A percentile compares a stretch with the other conserved stretches of the same genome.
phyloP scores from a whole-genome alignment of 1,140 invertebrate species.

The Drosophila orosa region DNA sequence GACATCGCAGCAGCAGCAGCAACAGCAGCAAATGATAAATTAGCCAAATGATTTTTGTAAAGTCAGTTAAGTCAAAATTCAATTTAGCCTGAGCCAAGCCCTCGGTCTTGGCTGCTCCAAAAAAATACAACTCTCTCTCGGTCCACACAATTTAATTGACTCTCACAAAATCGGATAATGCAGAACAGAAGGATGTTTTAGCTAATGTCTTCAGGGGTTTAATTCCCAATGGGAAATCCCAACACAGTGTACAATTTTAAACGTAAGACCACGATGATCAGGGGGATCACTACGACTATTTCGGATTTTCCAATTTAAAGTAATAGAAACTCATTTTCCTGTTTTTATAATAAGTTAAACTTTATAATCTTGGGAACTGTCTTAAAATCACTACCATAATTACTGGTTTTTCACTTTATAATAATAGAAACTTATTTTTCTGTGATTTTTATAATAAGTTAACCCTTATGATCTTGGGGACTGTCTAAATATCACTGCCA shows the following conservation, averaged over 20 bases:
- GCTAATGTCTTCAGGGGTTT: conserved; percentile 40
- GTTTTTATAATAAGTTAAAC: neutral
- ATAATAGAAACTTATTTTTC: neutral
- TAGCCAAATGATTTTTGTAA: conserved; percentile 84
- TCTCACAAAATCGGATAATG: conserved; percentile 74
- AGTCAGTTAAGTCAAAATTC: conserved; percentile 82
- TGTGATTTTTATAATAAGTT: neutral
- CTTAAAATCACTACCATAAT: too few species aligned
- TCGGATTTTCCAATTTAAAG: neutral
- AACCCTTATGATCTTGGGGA: neutral
- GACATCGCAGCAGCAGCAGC: conserved; percentile 56
- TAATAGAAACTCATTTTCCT: neutral
- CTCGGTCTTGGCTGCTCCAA: conserved; percentile 15
- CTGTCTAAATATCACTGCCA: too few species aligned
- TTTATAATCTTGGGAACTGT: neutral
- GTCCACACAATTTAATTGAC: conserved; percentile 78
- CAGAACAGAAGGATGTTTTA: conserved; percentile 41
- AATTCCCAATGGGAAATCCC: conserved; percentile 4
- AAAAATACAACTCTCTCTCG: conserved; percentile 47
- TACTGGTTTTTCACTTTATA: too few species aligned
- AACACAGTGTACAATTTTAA: conserved; percentile 31
- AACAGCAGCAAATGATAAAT: conserved; percentile 80
- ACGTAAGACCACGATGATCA: conserved; percentile 21
- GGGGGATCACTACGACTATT: neutral
- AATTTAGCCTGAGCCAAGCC: conserved; percentile 35